These are phyloP conservation scores for Tapirus terrestris DNA, from an alignment of 2,113 vertebrate species.

Conservation along the genomic window DNA sequence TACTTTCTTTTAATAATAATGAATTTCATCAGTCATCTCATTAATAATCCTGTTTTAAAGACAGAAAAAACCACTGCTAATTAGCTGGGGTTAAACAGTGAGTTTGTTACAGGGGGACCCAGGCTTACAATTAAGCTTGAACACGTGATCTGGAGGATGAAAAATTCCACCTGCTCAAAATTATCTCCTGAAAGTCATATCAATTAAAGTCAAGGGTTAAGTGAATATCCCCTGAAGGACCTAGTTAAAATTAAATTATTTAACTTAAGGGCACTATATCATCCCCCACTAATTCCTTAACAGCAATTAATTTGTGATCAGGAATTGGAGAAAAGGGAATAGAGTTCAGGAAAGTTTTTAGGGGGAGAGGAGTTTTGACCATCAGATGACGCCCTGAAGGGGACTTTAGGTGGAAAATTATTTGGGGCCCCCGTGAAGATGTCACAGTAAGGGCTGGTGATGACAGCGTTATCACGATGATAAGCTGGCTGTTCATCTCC, in stretches of 20 bases:
- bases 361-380: not conserved
- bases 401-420: not conserved
- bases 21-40: not conserved
- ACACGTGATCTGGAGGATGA: not conserved
- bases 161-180: conserved; percentile 38
- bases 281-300: conserved; percentile 10
- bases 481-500: not conserved
- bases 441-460: too few species aligned
- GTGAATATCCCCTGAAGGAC: not conserved
- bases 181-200: not conserved
- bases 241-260: conserved; percentile 38
- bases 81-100: not conserved
- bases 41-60: not conserved
- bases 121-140: not conserved
- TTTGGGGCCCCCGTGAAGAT: not conserved
- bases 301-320: not conserved
- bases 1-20: not conserved
- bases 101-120: not conserved
- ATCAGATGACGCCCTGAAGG: not conserved
- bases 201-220: conserved; percentile 29
- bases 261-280: conserved; percentile 14
- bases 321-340: not conserved
- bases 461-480: not conserved
- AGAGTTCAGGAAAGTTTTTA: not conserved
- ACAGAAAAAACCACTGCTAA: conserved; percentile 9